These are phyloP conservation scores for Eupithecia dodoneata DNA, from an alignment of 2,888 invertebrate genomes.

Conservation along the genomic window DNA sequence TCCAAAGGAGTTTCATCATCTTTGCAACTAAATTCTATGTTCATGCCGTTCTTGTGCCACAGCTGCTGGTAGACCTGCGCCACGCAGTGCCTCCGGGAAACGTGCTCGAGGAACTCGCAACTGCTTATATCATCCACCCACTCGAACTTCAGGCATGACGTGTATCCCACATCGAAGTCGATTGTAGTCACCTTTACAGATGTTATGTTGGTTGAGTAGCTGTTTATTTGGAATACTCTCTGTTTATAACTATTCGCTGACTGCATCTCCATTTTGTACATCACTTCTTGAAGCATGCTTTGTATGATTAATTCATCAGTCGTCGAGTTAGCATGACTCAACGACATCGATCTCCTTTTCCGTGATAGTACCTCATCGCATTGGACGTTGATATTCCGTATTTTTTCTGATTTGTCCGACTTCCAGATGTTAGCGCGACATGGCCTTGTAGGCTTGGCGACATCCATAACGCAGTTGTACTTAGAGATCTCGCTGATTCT, in stretches of 20 bases:
- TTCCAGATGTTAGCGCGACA: slow-evolving; percentile 65
- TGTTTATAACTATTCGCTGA: slow-evolving; percentile 70
- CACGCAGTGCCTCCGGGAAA: slow-evolving; percentile 71
- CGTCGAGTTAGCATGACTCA: slow-evolving; percentile 51
- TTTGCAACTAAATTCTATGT: slow-evolving; percentile 68
- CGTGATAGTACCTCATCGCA: slow-evolving; percentile 50
- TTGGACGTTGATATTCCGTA: slow-evolving; percentile 51
- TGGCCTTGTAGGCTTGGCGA: slow-evolving; percentile 49
- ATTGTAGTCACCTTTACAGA: slow-evolving; percentile 68
- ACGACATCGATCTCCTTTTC: slow-evolving; percentile 54
- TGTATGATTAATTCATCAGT: slow-evolving; percentile 61
- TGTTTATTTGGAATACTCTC: slow-evolving; percentile 66
- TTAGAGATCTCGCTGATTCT: not conserved
- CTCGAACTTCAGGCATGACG: slow-evolving; percentile 73
- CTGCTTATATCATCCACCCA: slow-evolving; percentile 66
- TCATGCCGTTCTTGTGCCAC: slow-evolving; percentile 65
- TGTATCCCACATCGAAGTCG: slow-evolving; percentile 75
- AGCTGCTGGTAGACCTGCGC: slow-evolving; percentile 67
- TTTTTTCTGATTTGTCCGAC: slow-evolving; percentile 54
- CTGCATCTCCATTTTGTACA: slow-evolving; percentile 70
- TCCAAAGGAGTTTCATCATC: slow-evolving; percentile 70
- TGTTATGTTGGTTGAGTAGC: slow-evolving; percentile 65
- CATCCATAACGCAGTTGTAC: slow-evolving; percentile 55
- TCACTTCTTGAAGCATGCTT: slow-evolving; percentile 60
- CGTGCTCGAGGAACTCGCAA: slow-evolving; percentile 69